Evolutionary conservation across 2,888 invertebrate genomes (phyloP).

Genomic region (Cerceris ruficornis): DNA sequence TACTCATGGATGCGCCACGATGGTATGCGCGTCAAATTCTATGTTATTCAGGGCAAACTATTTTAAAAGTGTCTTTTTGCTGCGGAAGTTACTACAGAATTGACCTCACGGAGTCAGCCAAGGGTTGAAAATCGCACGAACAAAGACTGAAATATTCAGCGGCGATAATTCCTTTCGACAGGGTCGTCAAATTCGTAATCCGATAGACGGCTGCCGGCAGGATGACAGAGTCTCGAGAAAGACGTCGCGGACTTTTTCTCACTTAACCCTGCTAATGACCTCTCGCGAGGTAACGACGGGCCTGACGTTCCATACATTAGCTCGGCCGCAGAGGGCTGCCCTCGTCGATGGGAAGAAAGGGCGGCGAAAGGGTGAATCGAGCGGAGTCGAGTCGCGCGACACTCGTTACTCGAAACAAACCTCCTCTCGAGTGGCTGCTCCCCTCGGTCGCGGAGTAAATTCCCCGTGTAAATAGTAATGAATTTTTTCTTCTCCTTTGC

Average conservation of each 20-base stretch:
- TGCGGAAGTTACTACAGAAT: too few species aligned
- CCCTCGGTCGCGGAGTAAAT: slow-evolving; percentile 10
- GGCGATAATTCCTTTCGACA: slow-evolving; percentile 7
- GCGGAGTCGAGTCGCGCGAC: slow-evolving; percentile 48
- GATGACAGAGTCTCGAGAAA: slow-evolving; percentile 17
- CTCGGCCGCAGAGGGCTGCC: slow-evolving; percentile 15
- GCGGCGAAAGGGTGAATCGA: slow-evolving; percentile 52
- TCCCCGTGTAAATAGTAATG: slow-evolving; percentile 30
- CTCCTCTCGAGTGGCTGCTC: slow-evolving; percentile 23
- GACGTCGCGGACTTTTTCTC: slow-evolving; percentile 55
- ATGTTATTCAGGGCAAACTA: too few species aligned
- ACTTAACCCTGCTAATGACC: slow-evolving; percentile 68
- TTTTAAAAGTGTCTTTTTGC: too few species aligned
- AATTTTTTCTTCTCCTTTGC: slow-evolving; percentile 34
- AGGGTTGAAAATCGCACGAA: too few species aligned
- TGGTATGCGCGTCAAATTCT: too few species aligned
- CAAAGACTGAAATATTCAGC: not conserved
- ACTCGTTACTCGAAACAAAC: slow-evolving; percentile 59
- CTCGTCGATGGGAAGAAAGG: slow-evolving; percentile 45
- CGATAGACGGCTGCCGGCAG: slow-evolving; percentile 9
- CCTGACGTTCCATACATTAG: slow-evolving; percentile 72
- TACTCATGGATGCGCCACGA: too few species aligned
- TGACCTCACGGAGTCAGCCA: too few species aligned
- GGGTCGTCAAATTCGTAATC: slow-evolving; percentile 28
- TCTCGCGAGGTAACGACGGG: slow-evolving; percentile 68